Evolutionary conservation across 2,888 invertebrate species (phyloP).

Genomic region (Myathropa florea): DNA sequence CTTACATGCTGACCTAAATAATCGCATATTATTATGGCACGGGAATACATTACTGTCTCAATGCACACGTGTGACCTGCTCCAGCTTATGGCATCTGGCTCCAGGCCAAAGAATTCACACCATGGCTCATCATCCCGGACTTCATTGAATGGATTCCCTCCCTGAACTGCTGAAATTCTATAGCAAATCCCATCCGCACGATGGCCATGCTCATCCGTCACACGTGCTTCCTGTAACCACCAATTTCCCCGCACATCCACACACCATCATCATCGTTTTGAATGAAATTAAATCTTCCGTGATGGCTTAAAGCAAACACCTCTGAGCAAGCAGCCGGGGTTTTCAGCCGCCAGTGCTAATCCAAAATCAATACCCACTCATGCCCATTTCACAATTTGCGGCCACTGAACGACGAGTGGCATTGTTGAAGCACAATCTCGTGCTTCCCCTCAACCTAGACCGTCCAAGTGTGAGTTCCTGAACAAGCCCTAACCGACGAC

Average conservation of each 20-base stretch:
- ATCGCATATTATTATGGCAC: neutral
- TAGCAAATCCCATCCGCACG: too few species aligned
- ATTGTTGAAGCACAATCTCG: neutral
- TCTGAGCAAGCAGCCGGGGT: neutral
- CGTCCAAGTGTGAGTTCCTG: neutral
- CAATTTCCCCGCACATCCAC: neutral
- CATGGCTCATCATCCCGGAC: neutral
- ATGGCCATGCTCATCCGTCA: neutral
- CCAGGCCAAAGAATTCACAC: neutral
- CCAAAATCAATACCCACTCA: slow-evolving; percentile 5
- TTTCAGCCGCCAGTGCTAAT: neutral
- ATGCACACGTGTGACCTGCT: neutral
- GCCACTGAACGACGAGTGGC: neutral
- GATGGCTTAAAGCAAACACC: neutral
- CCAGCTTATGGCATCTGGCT: neutral
- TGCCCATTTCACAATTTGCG: neutral
- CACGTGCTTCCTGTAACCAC: neutral
- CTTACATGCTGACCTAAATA: neutral
- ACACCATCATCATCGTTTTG: neutral
- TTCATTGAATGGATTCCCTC: neutral
- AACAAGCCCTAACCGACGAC: neutral
- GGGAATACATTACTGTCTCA: neutral
- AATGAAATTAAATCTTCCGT: neutral
- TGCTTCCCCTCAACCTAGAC: neutral
- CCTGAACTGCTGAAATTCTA: neutral